Base-by-base conservation (phyloP, 2,113 vertebrate species). In the Climacteris rufus region DNA sequence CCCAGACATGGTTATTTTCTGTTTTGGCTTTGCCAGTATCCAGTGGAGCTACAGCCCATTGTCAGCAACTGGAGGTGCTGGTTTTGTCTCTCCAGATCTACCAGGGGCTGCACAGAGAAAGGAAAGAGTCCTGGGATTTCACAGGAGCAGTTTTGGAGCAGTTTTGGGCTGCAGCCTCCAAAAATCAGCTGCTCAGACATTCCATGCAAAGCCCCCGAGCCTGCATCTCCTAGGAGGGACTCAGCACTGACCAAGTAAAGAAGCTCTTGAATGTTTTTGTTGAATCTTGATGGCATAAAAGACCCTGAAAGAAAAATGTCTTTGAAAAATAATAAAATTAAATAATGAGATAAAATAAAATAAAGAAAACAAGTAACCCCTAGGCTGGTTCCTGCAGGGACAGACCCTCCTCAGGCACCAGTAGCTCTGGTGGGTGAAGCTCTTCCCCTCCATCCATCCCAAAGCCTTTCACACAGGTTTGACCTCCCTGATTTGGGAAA, bases 1-100 rank as follows among this genome's bases (percentile, higher is more conserved):
- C 40, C 16, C 24, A 31, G 8, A 3, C 13, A 2, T 2, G 4
- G 39, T 12, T 65, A 37, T 31, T 19, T 50, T 4, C 1, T 5
- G 12, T 31, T 57, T 25, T 2, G 5, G 30, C 24, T 50, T 65
- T 56, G 25, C 28, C 14, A 19, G 15, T 2, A 2, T 8, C 37
- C 30, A 28, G 30, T 6, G 20, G 50, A 42, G 37, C 21, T 21
- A 2, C 49, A 56, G 45, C 42, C 65, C 49, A 3, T 22, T 7
- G 20, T 9, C 49, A 77, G 90, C 54, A 45, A 49, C 60, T 64
- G 72, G 40, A 71, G 35, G 66, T 70, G 61, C 40, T 40, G 54
- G 27, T 6, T 66, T 50, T 80, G 44, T 24, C 47, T 19, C 37
- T 21, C 23, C 27, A 42, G 72, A 53, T 8, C 27, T 28, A 5